Base-by-base conservation (phyloP, 1,140 invertebrate species). In the Spodoptera litura region DNA sequence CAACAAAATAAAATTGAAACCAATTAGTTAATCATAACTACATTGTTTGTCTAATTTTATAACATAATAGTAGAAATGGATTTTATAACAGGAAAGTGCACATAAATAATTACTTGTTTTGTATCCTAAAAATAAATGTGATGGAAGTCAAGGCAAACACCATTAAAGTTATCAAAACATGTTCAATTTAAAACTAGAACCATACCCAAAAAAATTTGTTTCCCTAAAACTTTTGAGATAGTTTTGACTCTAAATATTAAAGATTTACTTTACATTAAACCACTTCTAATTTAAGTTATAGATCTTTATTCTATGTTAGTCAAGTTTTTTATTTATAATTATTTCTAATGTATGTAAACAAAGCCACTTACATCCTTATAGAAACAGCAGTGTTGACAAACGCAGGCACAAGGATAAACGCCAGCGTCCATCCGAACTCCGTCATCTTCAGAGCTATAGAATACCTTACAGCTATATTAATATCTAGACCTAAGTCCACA, bases 341-440 rank as follows among this genome's bases (percentile, higher is more conserved):
- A n/a, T 4, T 55, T 15, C 6, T 13, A 15, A 5, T 55, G 52
- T n/a, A 6, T n/a, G 8, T 49, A 66, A 51, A 68, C 44, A 68
- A 68, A 68, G 44, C 20, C 15, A 55, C 95, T 95, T 94, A 96
- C 96, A 96, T 96, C 89, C 96, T 91, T 80, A 96, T 94, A 74
- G 96, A 96, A 35, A 97, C 95, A 31, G 95, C 95, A 4, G 96
- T 96, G 83, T 96, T 96, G 0, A 96, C 94, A 76, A 96, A 94
- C 4, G 96, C 96, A 72, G 96, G 96, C 80, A 96, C 89, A 62
- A 96, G 89, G 51, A 97, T 96, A 86, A 97, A 96, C 31, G 93
- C 94, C 9, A 96, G 80, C 3, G 96, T 96, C 83, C 96, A 95
- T 9, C 95, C 93, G 85, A 96, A 96, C 81, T 96, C 96, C 59